Evolutionary conservation across 2,113 vertebrate genomes (phyloP), one percentile per base, ranked within the genome.

Genomic region (Ranitomeya imitator): DNA sequence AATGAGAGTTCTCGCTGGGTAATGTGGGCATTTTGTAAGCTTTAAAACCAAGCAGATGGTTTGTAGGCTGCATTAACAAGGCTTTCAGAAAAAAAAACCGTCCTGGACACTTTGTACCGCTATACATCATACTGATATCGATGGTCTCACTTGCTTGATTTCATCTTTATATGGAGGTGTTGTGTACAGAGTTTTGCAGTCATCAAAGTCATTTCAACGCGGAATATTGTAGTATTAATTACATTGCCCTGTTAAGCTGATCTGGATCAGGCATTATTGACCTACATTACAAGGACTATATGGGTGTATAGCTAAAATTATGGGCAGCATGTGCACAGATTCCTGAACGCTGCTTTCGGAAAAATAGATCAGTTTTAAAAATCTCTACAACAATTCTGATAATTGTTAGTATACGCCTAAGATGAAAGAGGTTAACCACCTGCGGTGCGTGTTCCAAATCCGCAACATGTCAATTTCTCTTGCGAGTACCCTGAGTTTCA

Each of bases 1-100:
- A 88, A 88, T 88, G 79, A 88, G 86, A 63, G 86, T 52, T n/a
- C 86, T 81, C 13, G n/a, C 87, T 84, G 86, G 57, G 87, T 84
- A 88, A 88, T 88, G 51, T 88, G 87, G 86, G 71, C 87, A 88
- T 88, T 83, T 76, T 77, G 71, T 88, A 88, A 88, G 87, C 87
- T 77, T 83, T 84, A 88, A 88, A 83, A 74, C 80, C 71, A 88
- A 88, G 80, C 87, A 88, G 80, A 84, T 84, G 80, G 87, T 88
- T 88, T 88, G 86, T 88, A 83, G 86, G 86, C 79, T 76, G 86
- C 86, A 88, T 88, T 88, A 88, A 69, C 61, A 73, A 83, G 69
- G 86, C 86, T 83, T 83, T 88, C 54, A 76, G 65, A 61, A 61
- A 84, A 69, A 61, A 61, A 84, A 69, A 83, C 26, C 69, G 18